Conservation (phyloP, 2,888 invertebrate species). For the Arctia plantaginis region DNA sequence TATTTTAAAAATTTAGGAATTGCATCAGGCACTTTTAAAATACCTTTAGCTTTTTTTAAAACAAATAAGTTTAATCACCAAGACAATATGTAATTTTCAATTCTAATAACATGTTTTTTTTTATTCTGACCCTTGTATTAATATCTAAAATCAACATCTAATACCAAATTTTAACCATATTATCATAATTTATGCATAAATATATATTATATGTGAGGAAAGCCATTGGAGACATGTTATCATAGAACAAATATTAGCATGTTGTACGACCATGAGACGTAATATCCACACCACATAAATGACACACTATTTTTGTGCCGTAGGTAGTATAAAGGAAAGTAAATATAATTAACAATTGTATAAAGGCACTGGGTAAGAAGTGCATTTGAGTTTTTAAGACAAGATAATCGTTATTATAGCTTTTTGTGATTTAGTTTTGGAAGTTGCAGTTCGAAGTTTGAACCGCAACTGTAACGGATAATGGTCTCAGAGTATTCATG, state of each 20-base stretch:
- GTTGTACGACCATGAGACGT: not conserved
- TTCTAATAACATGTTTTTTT: no score
- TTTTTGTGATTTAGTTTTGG: not conserved
- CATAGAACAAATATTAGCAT: not conserved
- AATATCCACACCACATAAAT: not conserved
- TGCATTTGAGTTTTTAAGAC: slow-evolving; percentile 1
- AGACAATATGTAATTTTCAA: no score
- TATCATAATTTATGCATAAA: not conserved
- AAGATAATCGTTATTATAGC: not conserved
- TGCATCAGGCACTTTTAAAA: no score
- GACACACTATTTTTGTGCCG: not conserved
- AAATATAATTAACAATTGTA: not conserved
- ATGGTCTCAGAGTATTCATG: not conserved
- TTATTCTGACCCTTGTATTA: not conserved
- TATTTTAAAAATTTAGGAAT: no score
- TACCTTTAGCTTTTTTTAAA: no score
- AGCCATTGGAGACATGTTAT: not conserved
- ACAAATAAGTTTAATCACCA: no score
- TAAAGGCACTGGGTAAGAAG: not conserved
- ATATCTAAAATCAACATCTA: not conserved
- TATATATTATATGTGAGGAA: not conserved
- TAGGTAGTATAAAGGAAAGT: not conserved
- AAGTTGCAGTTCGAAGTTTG: not conserved
- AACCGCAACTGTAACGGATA: not conserved
- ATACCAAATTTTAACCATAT: no score